phyloP scores from a whole-genome alignment of 2,888 invertebrate species.

The Allophyes oxyacanthae region DNA sequence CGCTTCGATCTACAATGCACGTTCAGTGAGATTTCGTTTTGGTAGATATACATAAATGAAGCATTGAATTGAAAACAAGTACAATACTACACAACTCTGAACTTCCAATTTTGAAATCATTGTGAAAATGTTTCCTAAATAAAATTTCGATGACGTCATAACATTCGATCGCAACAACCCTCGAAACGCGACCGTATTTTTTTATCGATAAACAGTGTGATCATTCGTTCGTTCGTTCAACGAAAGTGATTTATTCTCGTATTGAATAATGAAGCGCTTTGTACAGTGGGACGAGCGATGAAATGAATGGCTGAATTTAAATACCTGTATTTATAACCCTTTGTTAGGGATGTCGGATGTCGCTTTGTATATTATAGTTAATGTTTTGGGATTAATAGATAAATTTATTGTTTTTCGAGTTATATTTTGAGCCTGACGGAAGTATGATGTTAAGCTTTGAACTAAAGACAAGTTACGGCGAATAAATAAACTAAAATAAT shows the following conservation, averaged over 20 bases:
- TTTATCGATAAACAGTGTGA: slow-evolving; percentile 51
- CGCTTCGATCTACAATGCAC: too few species aligned
- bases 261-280: slow-evolving; percentile 67
- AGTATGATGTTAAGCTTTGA: slow-evolving; percentile 29
- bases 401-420: slow-evolving; percentile 51
- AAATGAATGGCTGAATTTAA: slow-evolving; percentile 61
- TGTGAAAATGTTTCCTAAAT: background rate
- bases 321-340: slow-evolving; percentile 60
- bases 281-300: slow-evolving; percentile 58
- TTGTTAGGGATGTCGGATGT: slow-evolving; percentile 55
- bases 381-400: slow-evolving; percentile 56
- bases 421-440: slow-evolving; percentile 33
- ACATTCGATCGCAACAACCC: slow-evolving; percentile 25
- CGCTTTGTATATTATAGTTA: slow-evolving; percentile 52
- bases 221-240: slow-evolving; percentile 51
- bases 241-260: slow-evolving; percentile 59
- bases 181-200: slow-evolving; percentile 46
- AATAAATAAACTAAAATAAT: background rate
- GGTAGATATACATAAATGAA: too few species aligned
- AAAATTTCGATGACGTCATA: slow-evolving; percentile 17
- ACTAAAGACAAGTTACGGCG: slow-evolving; percentile 18
- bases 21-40: too few species aligned
- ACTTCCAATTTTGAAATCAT: background rate
- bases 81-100: too few species aligned
- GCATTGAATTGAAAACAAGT: too few species aligned